These are phyloP conservation scores for Capitella teleta DNA, from an alignment of 1,140 invertebrate species.

Conservation along the genomic window DNA sequence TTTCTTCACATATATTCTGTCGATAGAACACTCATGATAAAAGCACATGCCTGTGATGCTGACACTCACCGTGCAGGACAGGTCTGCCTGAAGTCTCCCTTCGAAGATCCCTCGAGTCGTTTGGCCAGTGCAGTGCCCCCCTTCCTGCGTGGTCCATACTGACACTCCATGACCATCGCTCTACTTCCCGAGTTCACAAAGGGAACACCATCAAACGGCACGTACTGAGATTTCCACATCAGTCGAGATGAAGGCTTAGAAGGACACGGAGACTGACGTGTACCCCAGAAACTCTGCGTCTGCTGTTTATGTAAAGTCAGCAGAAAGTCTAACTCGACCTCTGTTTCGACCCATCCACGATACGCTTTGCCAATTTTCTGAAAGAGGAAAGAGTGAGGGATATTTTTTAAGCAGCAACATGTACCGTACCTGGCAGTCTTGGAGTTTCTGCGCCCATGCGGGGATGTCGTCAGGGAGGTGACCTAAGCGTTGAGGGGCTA, in stretches of 20 bases:
- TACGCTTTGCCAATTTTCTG: slow-evolving; percentile 42
- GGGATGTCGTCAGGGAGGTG: no score
- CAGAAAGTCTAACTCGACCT: slow-evolving; percentile 35
- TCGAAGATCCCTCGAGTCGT: slow-evolving; percentile 2
- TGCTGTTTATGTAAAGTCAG: slow-evolving; percentile 40
- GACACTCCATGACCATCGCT: slow-evolving; percentile 42
- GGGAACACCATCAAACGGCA: slow-evolving; percentile 41
- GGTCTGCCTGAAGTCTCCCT: slow-evolving; percentile 30
- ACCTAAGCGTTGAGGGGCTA: no score
- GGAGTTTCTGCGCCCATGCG: no score
- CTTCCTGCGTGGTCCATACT: slow-evolving; percentile 39
- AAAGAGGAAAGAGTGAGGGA: no score
- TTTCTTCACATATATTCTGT: slow-evolving; percentile 41
- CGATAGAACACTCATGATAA: background rate
- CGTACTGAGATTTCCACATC: slow-evolving; percentile 45
- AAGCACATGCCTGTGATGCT: background rate
- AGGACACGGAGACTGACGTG: slow-evolving; percentile 36
- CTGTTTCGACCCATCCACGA: slow-evolving; percentile 38
- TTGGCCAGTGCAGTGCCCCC: slow-evolving; percentile 25
- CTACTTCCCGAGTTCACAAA: slow-evolving; percentile 41
- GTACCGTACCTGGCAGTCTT: no score
- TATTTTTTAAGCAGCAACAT: no score
- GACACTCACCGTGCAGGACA: slow-evolving; percentile 38
- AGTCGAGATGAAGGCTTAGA: slow-evolving; percentile 36
- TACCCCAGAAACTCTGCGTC: slow-evolving; percentile 42